phyloP scores from a whole-genome alignment of 2,888 invertebrate genomes.

The Helobdella robusta region DNA sequence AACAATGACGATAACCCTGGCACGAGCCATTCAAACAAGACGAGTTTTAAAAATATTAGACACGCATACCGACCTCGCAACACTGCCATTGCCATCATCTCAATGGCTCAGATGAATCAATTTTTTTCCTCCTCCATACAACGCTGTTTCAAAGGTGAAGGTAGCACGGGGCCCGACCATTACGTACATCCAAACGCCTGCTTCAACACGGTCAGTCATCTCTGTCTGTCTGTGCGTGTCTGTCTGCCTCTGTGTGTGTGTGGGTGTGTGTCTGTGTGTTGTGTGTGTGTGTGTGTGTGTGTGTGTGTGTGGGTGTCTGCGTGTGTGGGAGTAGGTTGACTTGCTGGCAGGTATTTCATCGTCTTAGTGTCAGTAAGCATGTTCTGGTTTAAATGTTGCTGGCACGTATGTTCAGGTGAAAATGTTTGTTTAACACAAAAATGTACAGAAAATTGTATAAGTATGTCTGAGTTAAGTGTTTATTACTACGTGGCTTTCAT shows the following conservation, averaged over 20 bases:
- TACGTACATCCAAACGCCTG: slow-evolving; percentile 29
- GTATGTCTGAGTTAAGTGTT: too few species aligned
- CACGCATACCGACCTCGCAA: too few species aligned
- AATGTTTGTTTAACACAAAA: too few species aligned
- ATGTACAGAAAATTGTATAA: too few species aligned
- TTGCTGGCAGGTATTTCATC: not conserved
- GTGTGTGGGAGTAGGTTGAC: not conserved
- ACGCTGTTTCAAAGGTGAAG: slow-evolving; percentile 26
- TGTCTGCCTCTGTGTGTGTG: not conserved
- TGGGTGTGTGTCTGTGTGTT: not conserved
- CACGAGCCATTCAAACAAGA: too few species aligned
- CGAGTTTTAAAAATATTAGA: too few species aligned
- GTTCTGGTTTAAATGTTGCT: not conserved
- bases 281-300: not conserved
- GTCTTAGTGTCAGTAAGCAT: not conserved
- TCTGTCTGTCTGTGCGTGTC: not conserved
- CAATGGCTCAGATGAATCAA: too few species aligned
- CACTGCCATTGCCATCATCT: too few species aligned
- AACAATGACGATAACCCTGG: too few species aligned
- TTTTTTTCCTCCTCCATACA: too few species aligned
- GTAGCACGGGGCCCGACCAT: slow-evolving; percentile 27
- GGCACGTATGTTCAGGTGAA: too few species aligned
- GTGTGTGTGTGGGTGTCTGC: slow-evolving; percentile 1
- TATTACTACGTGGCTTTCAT: too few species aligned
- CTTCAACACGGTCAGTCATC: slow-evolving; percentile 26